Percentiles rank a stretch among this genome's conserved stretches.
Conservation (phyloP, 2,113 vertebrate genomes). For the Thunnus thynnus region DNA sequence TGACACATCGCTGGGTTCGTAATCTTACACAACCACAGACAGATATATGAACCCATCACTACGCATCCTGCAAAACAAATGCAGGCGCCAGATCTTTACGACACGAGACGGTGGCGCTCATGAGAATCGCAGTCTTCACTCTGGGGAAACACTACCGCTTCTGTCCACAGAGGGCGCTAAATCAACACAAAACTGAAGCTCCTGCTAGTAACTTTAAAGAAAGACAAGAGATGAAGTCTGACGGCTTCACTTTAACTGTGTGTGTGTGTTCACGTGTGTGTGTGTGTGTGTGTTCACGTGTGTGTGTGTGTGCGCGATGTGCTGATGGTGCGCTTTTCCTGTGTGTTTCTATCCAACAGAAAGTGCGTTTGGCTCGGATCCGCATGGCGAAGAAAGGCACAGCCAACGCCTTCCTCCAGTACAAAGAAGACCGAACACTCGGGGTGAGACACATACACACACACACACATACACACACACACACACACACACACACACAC, state of each 20-base stretch:
- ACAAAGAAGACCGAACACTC: constrained; percentile 88
- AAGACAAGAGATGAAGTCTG: background rate
- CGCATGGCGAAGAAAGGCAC: constrained; percentile 92
- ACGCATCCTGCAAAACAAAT: too few species aligned
- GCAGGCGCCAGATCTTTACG: too few species aligned
- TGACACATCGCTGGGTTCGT: too few species aligned
- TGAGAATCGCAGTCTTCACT: too few species aligned
- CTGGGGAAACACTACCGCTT: too few species aligned
- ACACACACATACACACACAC: constrained; percentile 17
- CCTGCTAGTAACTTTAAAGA: too few species aligned
- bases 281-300: constrained; percentile 22
- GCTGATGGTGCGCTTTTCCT: constrained; percentile 45
- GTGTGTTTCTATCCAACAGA: constrained; percentile 80
- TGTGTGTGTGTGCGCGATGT: constrained; percentile 4
- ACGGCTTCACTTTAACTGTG: constrained; percentile 5
- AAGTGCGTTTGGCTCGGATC: constrained; percentile 91
- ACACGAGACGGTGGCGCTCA: too few species aligned
- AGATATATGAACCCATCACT: too few species aligned
- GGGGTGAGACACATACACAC: constrained; percentile 80
- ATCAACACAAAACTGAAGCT: too few species aligned
- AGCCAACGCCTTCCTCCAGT: constrained; percentile 91
- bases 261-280: constrained; percentile 36
- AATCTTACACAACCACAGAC: too few species aligned
- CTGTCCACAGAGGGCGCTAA: too few species aligned
- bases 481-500: constrained; percentile 22